These are phyloP conservation scores for Anthonomus grandis DNA, from an alignment of 1,140 invertebrate species.

Conservation along the genomic window DNA sequence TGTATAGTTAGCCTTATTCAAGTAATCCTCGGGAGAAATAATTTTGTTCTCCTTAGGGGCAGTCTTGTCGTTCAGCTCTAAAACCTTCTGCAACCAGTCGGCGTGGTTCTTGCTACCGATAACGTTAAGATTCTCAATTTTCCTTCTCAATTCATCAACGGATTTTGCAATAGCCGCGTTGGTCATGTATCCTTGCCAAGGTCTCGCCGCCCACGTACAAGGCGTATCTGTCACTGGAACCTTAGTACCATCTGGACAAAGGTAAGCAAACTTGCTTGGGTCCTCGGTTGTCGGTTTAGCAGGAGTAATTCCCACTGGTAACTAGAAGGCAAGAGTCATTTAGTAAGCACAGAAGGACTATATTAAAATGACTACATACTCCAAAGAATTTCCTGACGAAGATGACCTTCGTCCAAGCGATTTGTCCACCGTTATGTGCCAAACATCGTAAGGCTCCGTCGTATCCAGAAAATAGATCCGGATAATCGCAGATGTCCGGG, in stretches of 20 bases:
- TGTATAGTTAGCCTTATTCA: conserved; percentile 69
- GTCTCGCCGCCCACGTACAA: conserved; percentile 74
- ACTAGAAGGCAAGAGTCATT: conserved; percentile 43
- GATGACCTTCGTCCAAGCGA: conserved; percentile 82
- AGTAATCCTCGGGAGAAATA: conserved; percentile 60
- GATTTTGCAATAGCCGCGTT: conserved; percentile 58
- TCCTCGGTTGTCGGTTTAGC: conserved; percentile 53
- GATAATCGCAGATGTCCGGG: conserved; percentile 71
- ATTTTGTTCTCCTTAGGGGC: conserved; percentile 60
- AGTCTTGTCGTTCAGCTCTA: conserved; percentile 56
- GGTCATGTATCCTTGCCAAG: conserved; percentile 73
- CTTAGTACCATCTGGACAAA: conserved; percentile 79
- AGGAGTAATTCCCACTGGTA: conserved; percentile 56
- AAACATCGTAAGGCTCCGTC: conserved; percentile 80
- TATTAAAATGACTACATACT: too few relatives aligned
- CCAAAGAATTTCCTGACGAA: conserved; percentile 74
- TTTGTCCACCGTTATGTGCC: conserved; percentile 70
- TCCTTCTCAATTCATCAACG: conserved; percentile 45
- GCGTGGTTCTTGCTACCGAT: conserved; percentile 51
- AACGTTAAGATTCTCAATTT: conserved; percentile 47
- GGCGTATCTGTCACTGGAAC: conserved; percentile 63
- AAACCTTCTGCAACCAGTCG: conserved; percentile 52
- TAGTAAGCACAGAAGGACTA: neutral
- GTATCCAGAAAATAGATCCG: conserved; percentile 78
- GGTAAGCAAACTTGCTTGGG: conserved; percentile 63